These are phyloP conservation scores for Dendrocopos noguchii DNA, from an alignment of 2,113 vertebrate genomes.

Conservation along the genomic window DNA sequence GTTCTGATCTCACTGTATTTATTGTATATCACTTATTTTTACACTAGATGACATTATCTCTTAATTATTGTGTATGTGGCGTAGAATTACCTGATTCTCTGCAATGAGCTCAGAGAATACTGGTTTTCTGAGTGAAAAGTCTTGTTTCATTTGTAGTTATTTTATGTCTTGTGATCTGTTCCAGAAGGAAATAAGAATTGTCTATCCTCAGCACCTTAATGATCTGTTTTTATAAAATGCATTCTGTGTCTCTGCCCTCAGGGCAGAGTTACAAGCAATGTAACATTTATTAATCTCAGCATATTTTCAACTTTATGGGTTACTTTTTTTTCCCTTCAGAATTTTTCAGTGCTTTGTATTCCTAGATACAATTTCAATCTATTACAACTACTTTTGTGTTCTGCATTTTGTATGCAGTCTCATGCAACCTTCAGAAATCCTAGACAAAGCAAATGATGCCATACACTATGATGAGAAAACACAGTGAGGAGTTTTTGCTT, in stretches of 20 bases:
- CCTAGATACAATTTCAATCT: neutral
- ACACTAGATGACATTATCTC: neutral
- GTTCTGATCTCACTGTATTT: neutral
- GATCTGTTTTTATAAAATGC: constrained; percentile 18
- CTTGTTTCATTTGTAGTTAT: neutral
- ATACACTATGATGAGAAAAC: neutral
- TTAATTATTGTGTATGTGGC: neutral
- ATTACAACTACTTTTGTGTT: neutral
- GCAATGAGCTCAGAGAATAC: neutral
- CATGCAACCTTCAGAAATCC: neutral
- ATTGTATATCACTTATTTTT: neutral
- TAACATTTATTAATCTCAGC: constrained; percentile 46
- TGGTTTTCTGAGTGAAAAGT: neutral
- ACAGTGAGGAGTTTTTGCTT: neutral
- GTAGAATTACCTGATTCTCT: neutral
- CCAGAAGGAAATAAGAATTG: constrained; percentile 3
- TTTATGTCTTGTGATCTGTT: constrained; percentile 1
- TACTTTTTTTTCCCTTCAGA: neutral
- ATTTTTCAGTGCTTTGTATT: neutral
- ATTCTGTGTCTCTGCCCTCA: neutral
- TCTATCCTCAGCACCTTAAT: constrained; percentile 7
- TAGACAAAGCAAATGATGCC: neutral
- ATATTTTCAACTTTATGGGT: constrained; percentile 31
- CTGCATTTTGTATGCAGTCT: neutral
- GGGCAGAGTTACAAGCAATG: constrained; percentile 12